A percentile compares a stretch with the other conserved stretches of the same genome.
phyloP scores from a whole-genome alignment of 2,888 invertebrate genomes.

The Bhutanitis thaidina region DNA sequence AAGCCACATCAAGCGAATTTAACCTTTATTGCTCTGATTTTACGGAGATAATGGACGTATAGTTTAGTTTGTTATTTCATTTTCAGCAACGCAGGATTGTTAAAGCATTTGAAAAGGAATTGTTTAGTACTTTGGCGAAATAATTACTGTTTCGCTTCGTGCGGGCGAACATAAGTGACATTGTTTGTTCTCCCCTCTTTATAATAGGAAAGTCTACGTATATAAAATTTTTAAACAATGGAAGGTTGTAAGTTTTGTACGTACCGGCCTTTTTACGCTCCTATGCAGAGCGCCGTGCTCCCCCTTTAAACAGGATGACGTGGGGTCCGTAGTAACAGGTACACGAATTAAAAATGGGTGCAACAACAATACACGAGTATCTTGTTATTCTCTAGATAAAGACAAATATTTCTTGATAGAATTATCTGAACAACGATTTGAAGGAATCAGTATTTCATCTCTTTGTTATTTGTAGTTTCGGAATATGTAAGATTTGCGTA shows the following conservation, averaged over 20 bases:
- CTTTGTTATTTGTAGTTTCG: no score
- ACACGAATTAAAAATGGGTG: not conserved
- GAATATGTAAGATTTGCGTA: no score
- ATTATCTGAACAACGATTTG: no score
- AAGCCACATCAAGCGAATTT: constrained; percentile 36
- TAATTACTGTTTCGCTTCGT: constrained; percentile 44
- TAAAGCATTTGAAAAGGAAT: constrained; percentile 61
- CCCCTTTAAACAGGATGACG: not conserved
- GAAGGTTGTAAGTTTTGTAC: not conserved
- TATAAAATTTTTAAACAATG: constrained; percentile 3
- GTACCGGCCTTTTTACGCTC: not conserved
- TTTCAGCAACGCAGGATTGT: constrained; percentile 48
- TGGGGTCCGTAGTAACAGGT: not conserved
- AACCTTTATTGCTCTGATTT: constrained; percentile 38
- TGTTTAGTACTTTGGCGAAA: constrained; percentile 49
- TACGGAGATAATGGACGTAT: constrained; percentile 16
- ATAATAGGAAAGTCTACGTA: constrained; percentile 5
- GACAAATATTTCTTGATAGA: no score
- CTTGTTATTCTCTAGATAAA: no score
- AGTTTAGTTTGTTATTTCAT: constrained; percentile 37
- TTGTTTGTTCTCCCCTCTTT: constrained; percentile 11
- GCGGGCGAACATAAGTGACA: constrained; percentile 11
- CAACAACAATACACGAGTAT: not conserved
- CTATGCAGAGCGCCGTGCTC: not conserved
- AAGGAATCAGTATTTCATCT: no score